A percentile compares a stretch with the other conserved stretches of the same genome.
phyloP scores from a whole-genome alignment of 2,888 invertebrate species.

The Neuroscelio doddi region DNA sequence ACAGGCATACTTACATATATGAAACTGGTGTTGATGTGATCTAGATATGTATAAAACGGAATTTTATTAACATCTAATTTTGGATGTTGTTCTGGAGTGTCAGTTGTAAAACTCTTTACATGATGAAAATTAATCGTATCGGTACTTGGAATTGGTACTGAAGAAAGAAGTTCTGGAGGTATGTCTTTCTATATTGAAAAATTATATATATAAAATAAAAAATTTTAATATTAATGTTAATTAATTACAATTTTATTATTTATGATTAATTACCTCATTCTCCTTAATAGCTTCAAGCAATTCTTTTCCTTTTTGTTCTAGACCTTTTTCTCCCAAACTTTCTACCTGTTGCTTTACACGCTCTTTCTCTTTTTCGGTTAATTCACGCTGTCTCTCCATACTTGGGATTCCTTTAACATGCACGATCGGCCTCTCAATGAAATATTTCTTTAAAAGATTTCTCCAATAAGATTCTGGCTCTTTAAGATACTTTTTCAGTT shows the following conservation, averaged over 20 bases:
- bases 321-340: constrained; percentile 79
- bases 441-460: constrained; percentile 79
- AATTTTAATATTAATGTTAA: too few species aligned
- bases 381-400: constrained; percentile 76
- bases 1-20: constrained; percentile 83
- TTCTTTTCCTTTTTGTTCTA: constrained; percentile 77
- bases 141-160: constrained; percentile 84
- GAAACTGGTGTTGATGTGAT: constrained; percentile 87
- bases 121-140: constrained; percentile 81
- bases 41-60: constrained; percentile 84
- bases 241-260: too few species aligned
- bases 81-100: constrained; percentile 71
- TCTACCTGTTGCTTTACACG: constrained; percentile 80
- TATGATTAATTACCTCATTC: constrained; percentile 85
- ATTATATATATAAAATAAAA: neutral
- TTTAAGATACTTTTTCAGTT: constrained; percentile 76
- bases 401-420: constrained; percentile 81
- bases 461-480: constrained; percentile 83
- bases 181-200: constrained; percentile 74
- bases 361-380: constrained; percentile 82
- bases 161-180: constrained; percentile 80
- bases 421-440: constrained; percentile 77
- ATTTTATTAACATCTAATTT: constrained; percentile 77
- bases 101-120: constrained; percentile 74
- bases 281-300: constrained; percentile 81